Base-by-base conservation (phyloP, 2,888 invertebrate genomes). In the Lycophotia porphyrea region DNA sequence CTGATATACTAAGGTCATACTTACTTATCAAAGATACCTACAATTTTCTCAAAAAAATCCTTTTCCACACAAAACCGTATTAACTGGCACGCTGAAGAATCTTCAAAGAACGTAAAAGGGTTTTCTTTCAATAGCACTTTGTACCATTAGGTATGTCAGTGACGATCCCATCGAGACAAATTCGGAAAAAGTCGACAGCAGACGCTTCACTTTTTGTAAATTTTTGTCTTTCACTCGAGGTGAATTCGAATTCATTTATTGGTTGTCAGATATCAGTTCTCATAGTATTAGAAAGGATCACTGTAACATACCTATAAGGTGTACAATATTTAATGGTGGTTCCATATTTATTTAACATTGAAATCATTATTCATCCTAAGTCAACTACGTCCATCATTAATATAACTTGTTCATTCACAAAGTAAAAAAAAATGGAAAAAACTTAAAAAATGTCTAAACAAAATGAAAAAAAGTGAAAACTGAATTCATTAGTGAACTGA, bases 111-210 rank as follows among this genome's bases (percentile, higher is more conserved):
- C 47, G 9, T 77, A 72, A 81, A 73, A 65, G 67, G 76, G 36
- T 65, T 84, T 84, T 67, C 49, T 69, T 66, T 65, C 60, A 65
- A 81, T 55, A 60, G 71, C 64, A 74, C 76, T 84, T 78, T 82
- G 75, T 75, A 71, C 71, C 73, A 80, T 84, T 81, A 84, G 42
- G 70, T 44, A 75, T 68, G 55, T 74, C 24, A 24, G 21, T 44
- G 55, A 61, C 47, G 64, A 31, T 61, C 52, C 68, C 49, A 65
- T 61, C 65, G 70, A 65, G 36, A 47, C 36, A 73, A 39, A 36
- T 44, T 60, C 73, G 36, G 13, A 52, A 58, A 65, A 78, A 74
- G 21, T 36, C 21, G 5, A n/a, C 8, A n/a, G 8, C 63, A 63
- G 63, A 63, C 39, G n/a, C 8, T n/a, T 63, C 39, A 39, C 1